A percentile compares a stretch with the other conserved stretches of the same genome.
Conservation (phyloP, 2,888 invertebrate species). For the Ophonus ardosiacus region DNA sequence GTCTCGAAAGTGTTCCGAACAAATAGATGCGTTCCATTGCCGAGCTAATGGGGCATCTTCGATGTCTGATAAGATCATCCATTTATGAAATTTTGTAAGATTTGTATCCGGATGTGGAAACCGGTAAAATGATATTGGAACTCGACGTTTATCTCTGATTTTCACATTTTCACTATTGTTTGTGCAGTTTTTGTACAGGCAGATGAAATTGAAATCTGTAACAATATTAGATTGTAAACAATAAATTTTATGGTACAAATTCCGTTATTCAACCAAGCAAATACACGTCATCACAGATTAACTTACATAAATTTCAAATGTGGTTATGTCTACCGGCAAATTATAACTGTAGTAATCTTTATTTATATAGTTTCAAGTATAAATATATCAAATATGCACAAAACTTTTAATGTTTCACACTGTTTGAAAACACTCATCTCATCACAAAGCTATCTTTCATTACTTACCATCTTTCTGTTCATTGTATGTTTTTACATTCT, state of each 20-base stretch:
- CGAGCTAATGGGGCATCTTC: slow-evolving; percentile 23
- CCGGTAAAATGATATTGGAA: background rate
- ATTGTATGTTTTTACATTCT: too few relatives aligned
- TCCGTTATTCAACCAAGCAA: background rate
- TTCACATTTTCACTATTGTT: slow-evolving; percentile 34
- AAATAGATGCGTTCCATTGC: slow-evolving; percentile 29
- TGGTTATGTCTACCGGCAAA: slow-evolving; percentile 34
- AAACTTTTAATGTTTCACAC: too few relatives aligned
- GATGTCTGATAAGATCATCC: slow-evolving; percentile 28
- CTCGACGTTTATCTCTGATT: background rate
- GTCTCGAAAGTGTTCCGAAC: slow-evolving; percentile 39
- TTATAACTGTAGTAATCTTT: too few relatives aligned
- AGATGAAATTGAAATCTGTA: background rate
- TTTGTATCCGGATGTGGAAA: slow-evolving; percentile 27
- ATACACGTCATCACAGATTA: background rate
- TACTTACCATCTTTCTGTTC: too few relatives aligned
- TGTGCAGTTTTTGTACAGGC: slow-evolving; percentile 50
- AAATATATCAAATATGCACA: too few relatives aligned
- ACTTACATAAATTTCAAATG: background rate
- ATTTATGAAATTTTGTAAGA: slow-evolving; percentile 42
- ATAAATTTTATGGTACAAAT: background rate
- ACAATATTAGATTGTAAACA: background rate
- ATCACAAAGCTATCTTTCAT: too few relatives aligned
- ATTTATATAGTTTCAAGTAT: too few relatives aligned
- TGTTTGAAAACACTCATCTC: too few relatives aligned